Conservation (phyloP, 2,888 invertebrate species). For the Xiphydria camelus region DNA sequence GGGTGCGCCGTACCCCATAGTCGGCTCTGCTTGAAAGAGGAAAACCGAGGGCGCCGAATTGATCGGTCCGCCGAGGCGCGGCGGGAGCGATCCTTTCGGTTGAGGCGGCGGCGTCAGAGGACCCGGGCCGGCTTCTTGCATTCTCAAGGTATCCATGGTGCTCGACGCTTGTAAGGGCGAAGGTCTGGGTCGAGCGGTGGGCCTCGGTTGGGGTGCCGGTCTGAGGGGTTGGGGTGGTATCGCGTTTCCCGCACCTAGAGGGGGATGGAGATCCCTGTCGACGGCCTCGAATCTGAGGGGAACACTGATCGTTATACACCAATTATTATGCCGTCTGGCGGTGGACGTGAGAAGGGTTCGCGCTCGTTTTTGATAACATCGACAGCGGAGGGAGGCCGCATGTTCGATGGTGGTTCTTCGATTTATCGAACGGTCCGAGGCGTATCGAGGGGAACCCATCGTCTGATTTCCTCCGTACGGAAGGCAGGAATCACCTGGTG, state of each 20-base stretch:
- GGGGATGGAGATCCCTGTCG: constrained; percentile 51
- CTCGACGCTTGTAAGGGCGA: constrained; percentile 47
- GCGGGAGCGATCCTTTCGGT: constrained; percentile 8
- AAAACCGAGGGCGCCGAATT: constrained; percentile 31
- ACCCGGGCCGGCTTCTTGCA: constrained; percentile 43
- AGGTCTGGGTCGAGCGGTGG: constrained; percentile 48
- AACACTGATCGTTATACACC: too few species aligned
- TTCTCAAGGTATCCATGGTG: constrained; percentile 42
- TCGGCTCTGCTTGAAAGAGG: constrained; percentile 33
- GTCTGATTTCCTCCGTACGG: too few species aligned
- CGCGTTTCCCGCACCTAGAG: constrained; percentile 33
- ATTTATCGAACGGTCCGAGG: too few species aligned
- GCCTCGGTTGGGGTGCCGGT: constrained; percentile 61
- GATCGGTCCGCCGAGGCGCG: constrained; percentile 16
- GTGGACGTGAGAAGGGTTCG: too few species aligned
- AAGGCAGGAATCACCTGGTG: constrained; percentile 48
- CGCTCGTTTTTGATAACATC: too few species aligned
- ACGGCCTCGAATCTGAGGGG: constrained; percentile 52
- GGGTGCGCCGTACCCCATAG: constrained; percentile 20
- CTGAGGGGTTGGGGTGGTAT: constrained; percentile 71
- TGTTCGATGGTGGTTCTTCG: too few species aligned
- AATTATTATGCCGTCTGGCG: too few species aligned
- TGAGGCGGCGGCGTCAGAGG: constrained; percentile 51
- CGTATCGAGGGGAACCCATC: too few species aligned
- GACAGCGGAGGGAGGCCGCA: too few species aligned